These are phyloP conservation scores for Sminthurides aquaticus DNA, from an alignment of 2,888 invertebrate genomes.

Conservation along the genomic window DNA sequence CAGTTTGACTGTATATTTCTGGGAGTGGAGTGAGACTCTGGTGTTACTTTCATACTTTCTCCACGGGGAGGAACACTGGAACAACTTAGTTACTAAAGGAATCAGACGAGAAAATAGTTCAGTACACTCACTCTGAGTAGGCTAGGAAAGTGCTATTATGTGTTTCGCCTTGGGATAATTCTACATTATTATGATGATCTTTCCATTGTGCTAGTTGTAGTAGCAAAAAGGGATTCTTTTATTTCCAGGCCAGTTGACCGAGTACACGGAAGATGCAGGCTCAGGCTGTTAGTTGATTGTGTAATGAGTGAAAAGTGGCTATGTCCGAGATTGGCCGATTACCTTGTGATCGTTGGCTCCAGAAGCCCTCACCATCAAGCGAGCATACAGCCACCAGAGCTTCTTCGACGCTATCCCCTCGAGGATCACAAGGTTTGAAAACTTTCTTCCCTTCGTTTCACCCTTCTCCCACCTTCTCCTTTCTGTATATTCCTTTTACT, in stretches of 20 bases:
- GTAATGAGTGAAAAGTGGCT: conserved; percentile 46
- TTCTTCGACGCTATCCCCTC: conserved; percentile 87
- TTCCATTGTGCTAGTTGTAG: neutral
- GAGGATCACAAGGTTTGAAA: conserved; percentile 70
- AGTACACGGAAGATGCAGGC: neutral
- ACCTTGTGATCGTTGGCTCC: conserved; percentile 92
- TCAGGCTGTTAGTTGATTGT: neutral
- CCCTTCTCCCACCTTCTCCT: neutral
- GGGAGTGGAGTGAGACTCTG: too few species aligned
- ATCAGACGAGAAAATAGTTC: too few species aligned
- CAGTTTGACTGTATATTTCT: too few species aligned
- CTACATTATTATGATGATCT: neutral
- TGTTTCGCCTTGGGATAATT: neutral
- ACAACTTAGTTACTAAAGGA: too few species aligned
- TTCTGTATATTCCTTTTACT: too few species aligned
- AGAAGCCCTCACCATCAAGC: conserved; percentile 58
- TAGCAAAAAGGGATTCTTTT: too few species aligned
- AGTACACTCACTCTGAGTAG: neutral
- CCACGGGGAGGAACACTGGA: too few species aligned
- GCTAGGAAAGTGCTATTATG: neutral
- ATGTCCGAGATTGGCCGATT: conserved; percentile 65
- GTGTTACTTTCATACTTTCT: too few species aligned
- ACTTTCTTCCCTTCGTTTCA: conserved; percentile 2
- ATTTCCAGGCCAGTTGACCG: neutral
- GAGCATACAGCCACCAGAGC: conserved; percentile 74